phyloP scores from a whole-genome alignment of 2,113 vertebrate species.

The Microcebus griseorufus region DNA sequence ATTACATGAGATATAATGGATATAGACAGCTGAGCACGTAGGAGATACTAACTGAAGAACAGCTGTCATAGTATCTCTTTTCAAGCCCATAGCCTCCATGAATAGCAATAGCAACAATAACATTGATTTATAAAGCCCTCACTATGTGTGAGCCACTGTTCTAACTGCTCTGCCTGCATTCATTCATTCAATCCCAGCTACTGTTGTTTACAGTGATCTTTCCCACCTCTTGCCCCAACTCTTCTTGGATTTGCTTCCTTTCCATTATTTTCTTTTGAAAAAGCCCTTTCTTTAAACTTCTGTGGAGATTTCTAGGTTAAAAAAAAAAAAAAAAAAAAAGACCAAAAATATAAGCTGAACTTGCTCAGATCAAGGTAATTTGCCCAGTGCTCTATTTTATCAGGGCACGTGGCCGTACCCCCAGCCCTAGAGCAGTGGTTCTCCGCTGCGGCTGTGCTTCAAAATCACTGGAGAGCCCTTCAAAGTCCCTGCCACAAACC shows the following conservation, averaged over 20 bases:
- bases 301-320: not conserved
- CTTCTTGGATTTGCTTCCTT: not conserved
- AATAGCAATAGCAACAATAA: not conserved
- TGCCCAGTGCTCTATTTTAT: not conserved
- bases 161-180: not conserved
- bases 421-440: fast-evolving
- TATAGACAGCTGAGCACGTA: not conserved
- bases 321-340: not conserved
- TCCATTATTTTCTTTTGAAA: constrained; percentile 2
- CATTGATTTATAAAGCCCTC: not conserved
- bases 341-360: not conserved
- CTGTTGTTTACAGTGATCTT: not conserved
- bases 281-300: not conserved
- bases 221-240: not conserved
- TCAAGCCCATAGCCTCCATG: not conserved
- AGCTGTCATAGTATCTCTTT: not conserved
- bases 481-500: not conserved
- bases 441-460: not conserved
- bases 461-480: not conserved
- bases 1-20: not conserved
- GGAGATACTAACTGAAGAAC: not conserved
- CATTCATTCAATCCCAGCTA: not conserved
- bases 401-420: not conserved
- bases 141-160: not conserved
- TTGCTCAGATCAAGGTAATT: not conserved